These are phyloP conservation scores for Ciconia nigra DNA, from an alignment of 2,797 vertebrate species.

Conservation along the genomic window DNA sequence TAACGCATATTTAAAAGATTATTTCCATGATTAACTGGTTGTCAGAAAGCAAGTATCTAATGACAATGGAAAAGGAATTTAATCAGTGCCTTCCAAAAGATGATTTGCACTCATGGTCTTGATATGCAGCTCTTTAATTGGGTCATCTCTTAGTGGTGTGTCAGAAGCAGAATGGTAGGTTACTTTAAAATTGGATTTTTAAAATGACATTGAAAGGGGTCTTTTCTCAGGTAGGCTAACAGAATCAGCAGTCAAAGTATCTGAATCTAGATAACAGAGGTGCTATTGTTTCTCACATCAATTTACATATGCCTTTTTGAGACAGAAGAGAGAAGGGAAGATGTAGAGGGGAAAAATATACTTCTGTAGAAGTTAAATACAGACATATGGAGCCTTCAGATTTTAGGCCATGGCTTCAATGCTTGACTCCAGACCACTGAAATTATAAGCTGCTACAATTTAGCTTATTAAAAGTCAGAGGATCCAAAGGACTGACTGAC, in stretches of 20 bases:
- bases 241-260: background rate
- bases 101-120: background rate
- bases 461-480: slow-evolving; percentile 12
- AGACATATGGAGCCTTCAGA: background rate
- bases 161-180: background rate
- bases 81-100: background rate
- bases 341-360: background rate
- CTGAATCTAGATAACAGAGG: background rate
- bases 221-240: background rate
- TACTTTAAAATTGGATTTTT: background rate
- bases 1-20: slow-evolving; percentile 43
- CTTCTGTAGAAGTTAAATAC: background rate
- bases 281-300: background rate
- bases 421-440: background rate
- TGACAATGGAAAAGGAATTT: slow-evolving; percentile 17
- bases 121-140: background rate
- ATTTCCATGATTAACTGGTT: slow-evolving; percentile 17
- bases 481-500: background rate
- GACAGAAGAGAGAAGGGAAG: background rate
- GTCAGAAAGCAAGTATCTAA: background rate
- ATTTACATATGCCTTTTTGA: background rate
- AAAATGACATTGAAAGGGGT: background rate
- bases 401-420: background rate
- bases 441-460: background rate
- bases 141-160: background rate